Base-by-base conservation (phyloP, 1,140 invertebrate genomes). In the Cylas formicarius region DNA sequence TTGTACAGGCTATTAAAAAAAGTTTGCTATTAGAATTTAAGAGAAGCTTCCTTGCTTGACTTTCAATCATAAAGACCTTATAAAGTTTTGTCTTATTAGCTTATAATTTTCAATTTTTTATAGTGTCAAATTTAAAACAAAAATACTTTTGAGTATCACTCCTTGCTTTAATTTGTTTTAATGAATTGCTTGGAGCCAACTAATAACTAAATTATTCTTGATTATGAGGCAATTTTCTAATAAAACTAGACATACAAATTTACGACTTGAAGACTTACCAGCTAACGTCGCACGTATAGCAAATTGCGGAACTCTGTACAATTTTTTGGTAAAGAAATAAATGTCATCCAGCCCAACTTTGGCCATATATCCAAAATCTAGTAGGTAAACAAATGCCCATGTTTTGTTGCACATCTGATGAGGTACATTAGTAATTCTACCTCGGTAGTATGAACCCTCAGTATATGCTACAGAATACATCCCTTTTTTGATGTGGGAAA, bases 281-380 rank as follows among this genome's bases (percentile, higher is more conserved):
- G 38, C 22, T 22, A 53, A 28, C 17, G 20, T 36, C 14, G 45
- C 46, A 21, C 51, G 27, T 9, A 48, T 26, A 16, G 46, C 37
- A 45, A 42, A 53, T 17, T 31, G 33, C 22, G 51, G 51, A 7
- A 53, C 41, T 18, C 17, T 19, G 38, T 39, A 53, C 42, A 53
- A 21, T 22, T 41, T 38, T 14, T 44, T 35, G 9, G 29, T 19
- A 27, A 53, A 36, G 22, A 40, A 42, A 42, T 53, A 53, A n/a
- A 53, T 11, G 9, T 53, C 22, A 13, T 45, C 29, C 7, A 37
- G 2, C 1, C 18, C 18, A 8, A 53, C 42, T 27, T 42, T 38
- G 11, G 20, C 31, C 0, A 36, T 45, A 33, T 13, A 48, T 11
- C 51, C 51, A 49, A 48, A 53, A 34, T 53, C 51, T n/a, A 53